A percentile compares a stretch with the other conserved stretches of the same genome.
Evolutionary conservation across 2,113 vertebrate genomes (phyloP).

Genomic region (Prietella phreatophila): DNA sequence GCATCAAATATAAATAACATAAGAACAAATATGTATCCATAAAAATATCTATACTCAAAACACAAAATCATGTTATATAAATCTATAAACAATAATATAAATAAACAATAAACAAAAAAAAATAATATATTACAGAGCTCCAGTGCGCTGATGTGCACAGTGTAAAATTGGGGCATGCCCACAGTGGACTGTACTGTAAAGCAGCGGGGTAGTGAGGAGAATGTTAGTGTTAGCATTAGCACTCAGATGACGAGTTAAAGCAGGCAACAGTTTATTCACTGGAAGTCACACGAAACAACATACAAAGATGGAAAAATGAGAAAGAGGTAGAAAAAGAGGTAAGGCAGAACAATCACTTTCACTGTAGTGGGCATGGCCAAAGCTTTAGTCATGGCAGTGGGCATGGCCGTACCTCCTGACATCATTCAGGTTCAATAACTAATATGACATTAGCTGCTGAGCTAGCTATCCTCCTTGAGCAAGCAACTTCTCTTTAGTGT

Average conservation of each 20-base stretch:
- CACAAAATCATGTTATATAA: neutral
- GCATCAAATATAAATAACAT: neutral
- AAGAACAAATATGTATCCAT: neutral
- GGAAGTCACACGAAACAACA: slow-evolving; percentile 26
- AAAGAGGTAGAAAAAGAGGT: slow-evolving; percentile 49
- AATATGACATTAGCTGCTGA: neutral
- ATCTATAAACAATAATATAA: neutral
- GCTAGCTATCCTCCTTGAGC: neutral
- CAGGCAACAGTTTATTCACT: slow-evolving; percentile 51
- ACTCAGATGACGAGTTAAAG: neutral
- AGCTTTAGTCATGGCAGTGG: too few relatives aligned
- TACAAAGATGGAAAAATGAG: slow-evolving; percentile 51
- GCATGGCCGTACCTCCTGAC: neutral
- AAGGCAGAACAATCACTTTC: slow-evolving; percentile 52
- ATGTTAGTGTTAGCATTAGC: slow-evolving; percentile 11
- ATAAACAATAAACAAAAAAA: neutral
- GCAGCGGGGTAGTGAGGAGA: neutral
- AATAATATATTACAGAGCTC: neutral
- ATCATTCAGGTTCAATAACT: slow-evolving; percentile 34
- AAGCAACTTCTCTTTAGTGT: neutral
- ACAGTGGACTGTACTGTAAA: neutral
- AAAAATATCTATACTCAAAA: neutral
- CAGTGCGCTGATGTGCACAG: neutral
- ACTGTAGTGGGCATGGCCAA: neutral
- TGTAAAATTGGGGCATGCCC: too few relatives aligned